Evolutionary conservation across 2,797 vertebrate species (phyloP), one percentile per base, ranked within the genome.

Genomic region (Takifugu rubripes): DNA sequence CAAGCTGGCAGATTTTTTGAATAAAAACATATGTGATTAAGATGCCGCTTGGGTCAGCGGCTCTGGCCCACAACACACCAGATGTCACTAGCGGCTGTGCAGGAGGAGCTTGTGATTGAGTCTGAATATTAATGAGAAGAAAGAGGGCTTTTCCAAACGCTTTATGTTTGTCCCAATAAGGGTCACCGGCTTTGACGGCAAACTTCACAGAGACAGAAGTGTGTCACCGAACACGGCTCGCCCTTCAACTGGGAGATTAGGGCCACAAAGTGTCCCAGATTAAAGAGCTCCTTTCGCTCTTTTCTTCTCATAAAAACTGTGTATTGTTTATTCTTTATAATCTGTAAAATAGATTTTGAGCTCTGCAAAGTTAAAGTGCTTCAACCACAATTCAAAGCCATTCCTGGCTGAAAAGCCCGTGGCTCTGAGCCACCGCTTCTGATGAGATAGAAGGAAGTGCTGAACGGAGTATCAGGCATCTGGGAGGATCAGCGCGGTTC

Each of bases 61-160:
- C 59, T 59, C 64, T n/a, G 21, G 53, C 31, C 56, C 27, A 24
- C 65, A 43, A 29, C 44, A 16, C 77, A 74, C 74, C 85, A 89
- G 84, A 86, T 87, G 82, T 84, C 80, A 69, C 56, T 31, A 0
- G 46, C 2, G 69, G 58, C 56, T 63, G 62, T 15, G 63, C 68
- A 79, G 82, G 84, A 1, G 67, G 78, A 49, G 77, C 64, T 25
- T 43, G 49, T 25, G 64, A 49, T 50, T 59, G 47, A 62, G 54
- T 68, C 17, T 31, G 81, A 79, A 86, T 87, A 75, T 69, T 83
- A 87, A 87, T 85, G 72, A 81, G 66, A 51, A 56, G 72, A 73
- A 74, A 65, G 54, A 33, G 24, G 57, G 74, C 59, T 68, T 59
- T 62, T 49, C 70, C 69, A 74, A 57, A 72, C 33, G 75, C 80